Evolutionary conservation across 2,888 invertebrate genomes (phyloP).

Genomic region (Stenotaenia linearis): DNA sequence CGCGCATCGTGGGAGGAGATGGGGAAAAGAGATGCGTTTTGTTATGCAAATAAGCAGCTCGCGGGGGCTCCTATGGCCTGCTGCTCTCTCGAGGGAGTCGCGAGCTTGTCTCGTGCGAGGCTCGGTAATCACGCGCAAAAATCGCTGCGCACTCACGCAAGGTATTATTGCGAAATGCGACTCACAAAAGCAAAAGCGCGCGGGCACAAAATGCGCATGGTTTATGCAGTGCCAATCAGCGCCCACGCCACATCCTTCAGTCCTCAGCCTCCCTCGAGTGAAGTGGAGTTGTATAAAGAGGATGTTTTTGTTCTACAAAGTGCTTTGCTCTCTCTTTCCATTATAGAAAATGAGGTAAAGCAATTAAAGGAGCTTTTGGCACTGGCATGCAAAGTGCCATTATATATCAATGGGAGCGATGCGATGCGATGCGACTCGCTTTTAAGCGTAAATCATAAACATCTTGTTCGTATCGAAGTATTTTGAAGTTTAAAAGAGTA

Average conservation of each 20-base stretch:
- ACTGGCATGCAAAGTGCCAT: neutral
- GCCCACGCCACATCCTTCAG: neutral
- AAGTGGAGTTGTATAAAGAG: neutral
- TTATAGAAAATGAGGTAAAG: neutral
- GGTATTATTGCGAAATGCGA: neutral
- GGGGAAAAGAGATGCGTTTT: neutral
- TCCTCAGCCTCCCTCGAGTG: neutral
- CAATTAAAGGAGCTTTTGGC: neutral
- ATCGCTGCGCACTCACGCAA: slow-evolving; percentile 16
- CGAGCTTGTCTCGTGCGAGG: neutral
- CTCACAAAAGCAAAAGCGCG: neutral
- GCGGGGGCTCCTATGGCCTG: neutral
- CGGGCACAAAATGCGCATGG: neutral
- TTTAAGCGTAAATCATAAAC: too few relatives aligned
- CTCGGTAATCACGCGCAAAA: slow-evolving; percentile 14
- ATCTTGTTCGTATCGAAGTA: too few relatives aligned
- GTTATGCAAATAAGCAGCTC: neutral
- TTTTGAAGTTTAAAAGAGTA: too few relatives aligned
- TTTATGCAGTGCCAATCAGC: neutral
- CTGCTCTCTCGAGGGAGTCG: neutral
- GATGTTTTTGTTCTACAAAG: neutral
- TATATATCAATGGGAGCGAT: neutral
- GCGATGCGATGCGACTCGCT: too few relatives aligned
- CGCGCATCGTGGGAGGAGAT: neutral
- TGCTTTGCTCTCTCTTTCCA: neutral